Evolutionary conservation across 2,113 vertebrate species (phyloP), one percentile per base, ranked within the genome.

Genomic region (Mesoclemmys tuberculata): DNA sequence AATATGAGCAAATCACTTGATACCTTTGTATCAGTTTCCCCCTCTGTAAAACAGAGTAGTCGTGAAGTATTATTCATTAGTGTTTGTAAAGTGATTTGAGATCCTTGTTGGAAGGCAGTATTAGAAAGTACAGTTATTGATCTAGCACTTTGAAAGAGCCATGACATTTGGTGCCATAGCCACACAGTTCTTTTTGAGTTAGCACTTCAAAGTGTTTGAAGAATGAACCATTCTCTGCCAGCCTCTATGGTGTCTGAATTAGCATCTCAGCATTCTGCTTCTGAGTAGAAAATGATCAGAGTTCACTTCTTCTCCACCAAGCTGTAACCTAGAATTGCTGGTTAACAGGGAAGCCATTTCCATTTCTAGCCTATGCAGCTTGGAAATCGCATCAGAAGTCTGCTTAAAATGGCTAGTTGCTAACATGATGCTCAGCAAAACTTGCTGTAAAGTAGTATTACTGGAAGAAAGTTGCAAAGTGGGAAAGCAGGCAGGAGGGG

Each of bases 261-360:
- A 58, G 38, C 38, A 55, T 4, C n/a, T 61, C 27, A 83, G 38
- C 14, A 75, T 8, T 82, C 26, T 56, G 41, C 54, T 91, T 89
- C 44, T 79, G 9, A 92, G 41, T 31, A 82, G 19, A 87, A 92
- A n/a, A 68, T 68, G 3, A n/a, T 12, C 88, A 87, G 56, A 3
- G 1, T 2, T 2, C 75, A 82, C 7, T 1, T 61, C 21, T 3
- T 46, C 4, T 26, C 9, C 35, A 79, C 14, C 2, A 31, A 5
- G 38, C 22, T 71, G 26, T 41, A 58, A 51, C 0, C 0, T 22
- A 74, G 21, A 10, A 81, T 56, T 85, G 18, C 14, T 61, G 18
- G 61, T 21, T 22, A 46, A 38, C 18, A 41, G 7, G 8, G 55
- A 74, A 89, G 93, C 44, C 1, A 38, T 61, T 77, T 77, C 35